A percentile compares a stretch with the other conserved stretches of the same genome.
Evolutionary conservation across 2,888 invertebrate species (phyloP).

Genomic region (Tortrix viridana): DNA sequence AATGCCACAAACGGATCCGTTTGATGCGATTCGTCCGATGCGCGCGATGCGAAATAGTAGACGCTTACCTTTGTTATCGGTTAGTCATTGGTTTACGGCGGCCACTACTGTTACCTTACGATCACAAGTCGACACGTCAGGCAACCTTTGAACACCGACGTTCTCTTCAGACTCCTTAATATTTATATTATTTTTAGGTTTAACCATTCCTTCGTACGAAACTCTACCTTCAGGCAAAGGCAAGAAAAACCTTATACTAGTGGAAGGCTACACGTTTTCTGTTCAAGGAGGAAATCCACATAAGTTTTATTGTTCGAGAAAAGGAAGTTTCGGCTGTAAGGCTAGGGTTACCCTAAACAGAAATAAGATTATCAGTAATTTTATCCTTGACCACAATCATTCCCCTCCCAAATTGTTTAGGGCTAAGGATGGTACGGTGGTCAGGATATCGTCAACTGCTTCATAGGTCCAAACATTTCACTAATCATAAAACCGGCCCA

Average conservation of each 20-base stretch:
- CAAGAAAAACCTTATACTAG: constrained; percentile 47
- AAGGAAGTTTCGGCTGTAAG: constrained; percentile 45
- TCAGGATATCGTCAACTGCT: constrained; percentile 3
- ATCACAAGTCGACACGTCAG: too few species aligned
- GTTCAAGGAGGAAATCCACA: constrained; percentile 47
- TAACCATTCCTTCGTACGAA: constrained; percentile 41
- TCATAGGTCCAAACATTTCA: background rate
- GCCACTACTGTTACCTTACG: too few species aligned
- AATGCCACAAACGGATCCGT: too few species aligned
- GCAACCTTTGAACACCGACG: too few species aligned
- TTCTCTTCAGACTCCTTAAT: too few species aligned
- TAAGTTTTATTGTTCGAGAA: constrained; percentile 53
- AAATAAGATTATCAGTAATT: constrained; percentile 35
- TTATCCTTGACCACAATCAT: constrained; percentile 48
- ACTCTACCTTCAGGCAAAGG: constrained; percentile 46
- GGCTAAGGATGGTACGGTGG: constrained; percentile 37
- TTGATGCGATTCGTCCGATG: too few species aligned
- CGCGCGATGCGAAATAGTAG: too few species aligned
- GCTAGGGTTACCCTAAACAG: constrained; percentile 43
- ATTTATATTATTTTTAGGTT: constrained; percentile 28
- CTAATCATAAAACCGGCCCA: too few species aligned
- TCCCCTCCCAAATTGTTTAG: constrained; percentile 43
- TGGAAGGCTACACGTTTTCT: constrained; percentile 52
- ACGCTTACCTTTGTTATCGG: too few species aligned
- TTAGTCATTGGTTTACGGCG: too few species aligned